phyloP scores from a whole-genome alignment of 2,797 vertebrate species.

The Eulemur albifrons region DNA sequence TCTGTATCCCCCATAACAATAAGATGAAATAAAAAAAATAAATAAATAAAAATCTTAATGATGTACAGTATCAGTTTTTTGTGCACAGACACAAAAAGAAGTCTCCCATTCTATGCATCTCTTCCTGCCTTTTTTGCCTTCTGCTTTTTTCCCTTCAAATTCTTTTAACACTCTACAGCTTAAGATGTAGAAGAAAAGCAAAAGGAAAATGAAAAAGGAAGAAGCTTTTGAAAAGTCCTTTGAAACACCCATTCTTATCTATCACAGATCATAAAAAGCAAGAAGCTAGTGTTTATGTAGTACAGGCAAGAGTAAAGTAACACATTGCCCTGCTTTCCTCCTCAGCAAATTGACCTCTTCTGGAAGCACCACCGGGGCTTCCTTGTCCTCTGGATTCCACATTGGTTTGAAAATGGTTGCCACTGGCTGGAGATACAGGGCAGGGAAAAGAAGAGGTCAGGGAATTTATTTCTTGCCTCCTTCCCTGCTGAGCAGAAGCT shows the following conservation, averaged over 20 bases:
- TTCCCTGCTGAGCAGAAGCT: neutral
- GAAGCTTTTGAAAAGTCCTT: neutral
- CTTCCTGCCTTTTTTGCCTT: neutral
- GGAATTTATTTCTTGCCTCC: neutral
- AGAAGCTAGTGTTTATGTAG: neutral
- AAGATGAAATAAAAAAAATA: too few species aligned
- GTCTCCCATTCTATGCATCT: neutral
- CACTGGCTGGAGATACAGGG: neutral
- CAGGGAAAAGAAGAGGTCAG: neutral
- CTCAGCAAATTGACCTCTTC: neutral
- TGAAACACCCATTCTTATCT: neutral
- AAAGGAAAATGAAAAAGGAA: neutral
- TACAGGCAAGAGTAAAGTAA: neutral
- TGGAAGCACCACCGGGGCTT: neutral
- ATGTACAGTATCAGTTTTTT: neutral
- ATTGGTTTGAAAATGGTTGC: neutral
- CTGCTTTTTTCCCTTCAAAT: conserved; percentile 24
- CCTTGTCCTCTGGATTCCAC: neutral
- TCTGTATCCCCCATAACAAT: too few species aligned
- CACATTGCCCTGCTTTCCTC: neutral
- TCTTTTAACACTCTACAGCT: neutral
- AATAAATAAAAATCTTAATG: neutral
- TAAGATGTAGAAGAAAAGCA: neutral
- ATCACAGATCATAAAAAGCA: neutral
- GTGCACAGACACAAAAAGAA: conserved; percentile 14